These are phyloP conservation scores for Rattus norvegicus DNA, from an alignment of 2,113 vertebrate genomes.

Conservation along the genomic window DNA sequence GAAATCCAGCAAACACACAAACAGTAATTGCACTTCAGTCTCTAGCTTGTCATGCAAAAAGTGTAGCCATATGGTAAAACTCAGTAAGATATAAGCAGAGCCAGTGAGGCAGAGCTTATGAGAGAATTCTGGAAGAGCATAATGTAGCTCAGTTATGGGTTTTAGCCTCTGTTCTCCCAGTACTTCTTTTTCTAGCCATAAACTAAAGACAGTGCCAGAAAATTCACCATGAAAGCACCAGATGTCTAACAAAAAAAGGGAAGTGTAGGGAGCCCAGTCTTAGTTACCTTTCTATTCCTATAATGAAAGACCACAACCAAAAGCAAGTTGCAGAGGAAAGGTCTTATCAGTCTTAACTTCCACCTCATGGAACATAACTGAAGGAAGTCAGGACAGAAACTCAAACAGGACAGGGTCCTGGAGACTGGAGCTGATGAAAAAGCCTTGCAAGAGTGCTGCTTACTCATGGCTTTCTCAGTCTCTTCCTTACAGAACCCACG, in stretches of 20 bases:
- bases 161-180: background rate
- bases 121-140: background rate
- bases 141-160: background rate
- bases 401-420: background rate
- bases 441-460: background rate
- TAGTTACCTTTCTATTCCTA: background rate
- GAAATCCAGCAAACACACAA: background rate
- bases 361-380: background rate
- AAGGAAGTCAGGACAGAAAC: background rate
- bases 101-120: background rate
- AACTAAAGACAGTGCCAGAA: background rate
- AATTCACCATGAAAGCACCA: background rate
- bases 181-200: background rate
- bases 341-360: background rate
- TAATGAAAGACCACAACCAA: background rate
- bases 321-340: background rate
- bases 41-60: background rate
- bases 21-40: background rate
- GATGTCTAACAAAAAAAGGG: background rate
- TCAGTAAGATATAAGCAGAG: background rate
- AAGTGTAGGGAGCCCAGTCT: background rate
- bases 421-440: background rate
- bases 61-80: background rate
- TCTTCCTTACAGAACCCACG: background rate
- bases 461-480: background rate